phyloP scores from a whole-genome alignment of 2,888 invertebrate species.

The Octodonta nipae region DNA sequence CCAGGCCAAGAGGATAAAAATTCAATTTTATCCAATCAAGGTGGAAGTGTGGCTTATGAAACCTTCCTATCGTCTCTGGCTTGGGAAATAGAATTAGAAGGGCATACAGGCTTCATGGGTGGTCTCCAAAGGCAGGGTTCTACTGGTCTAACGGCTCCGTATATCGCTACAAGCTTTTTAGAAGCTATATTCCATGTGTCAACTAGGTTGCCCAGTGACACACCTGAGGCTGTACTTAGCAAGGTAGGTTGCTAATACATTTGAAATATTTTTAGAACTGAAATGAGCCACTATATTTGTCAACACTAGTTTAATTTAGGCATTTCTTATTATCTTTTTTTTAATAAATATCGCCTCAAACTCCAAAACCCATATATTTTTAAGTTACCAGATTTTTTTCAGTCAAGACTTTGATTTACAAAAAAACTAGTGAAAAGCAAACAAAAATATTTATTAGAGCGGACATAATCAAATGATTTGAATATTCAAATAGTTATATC shows the following conservation, averaged over 20 bases:
- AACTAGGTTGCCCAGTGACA: conserved; percentile 87
- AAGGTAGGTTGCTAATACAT: conserved; percentile 54
- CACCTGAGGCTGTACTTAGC: conserved; percentile 72
- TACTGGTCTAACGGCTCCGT: conserved; percentile 87
- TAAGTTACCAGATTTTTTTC: too few species aligned
- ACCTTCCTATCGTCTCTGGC: conserved; percentile 55
- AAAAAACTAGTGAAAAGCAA: too few species aligned
- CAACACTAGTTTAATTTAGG: too few species aligned
- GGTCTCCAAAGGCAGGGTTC: conserved; percentile 82
- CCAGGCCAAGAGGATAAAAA: conserved; percentile 93
- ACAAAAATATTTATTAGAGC: too few species aligned
- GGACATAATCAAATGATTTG: too few species aligned
- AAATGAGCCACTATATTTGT: too few species aligned
- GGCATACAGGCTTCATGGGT: conserved; percentile 89
- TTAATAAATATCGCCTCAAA: too few species aligned
- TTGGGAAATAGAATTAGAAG: conserved; percentile 80
- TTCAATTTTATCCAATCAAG: conserved; percentile 80
- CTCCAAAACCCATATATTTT: too few species aligned
- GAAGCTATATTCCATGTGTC: conserved; percentile 97
- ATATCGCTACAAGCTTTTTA: conserved; percentile 82
- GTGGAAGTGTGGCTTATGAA: conserved; percentile 88
- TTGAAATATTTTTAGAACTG: too few species aligned
- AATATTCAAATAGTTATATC: too few species aligned
- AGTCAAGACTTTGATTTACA: too few species aligned
- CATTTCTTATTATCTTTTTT: too few species aligned